A percentile compares a stretch with the other conserved stretches of the same genome.
These are phyloP conservation scores for Petromus typicus DNA, from an alignment of 2,113 vertebrate species.

Conservation along the genomic window DNA sequence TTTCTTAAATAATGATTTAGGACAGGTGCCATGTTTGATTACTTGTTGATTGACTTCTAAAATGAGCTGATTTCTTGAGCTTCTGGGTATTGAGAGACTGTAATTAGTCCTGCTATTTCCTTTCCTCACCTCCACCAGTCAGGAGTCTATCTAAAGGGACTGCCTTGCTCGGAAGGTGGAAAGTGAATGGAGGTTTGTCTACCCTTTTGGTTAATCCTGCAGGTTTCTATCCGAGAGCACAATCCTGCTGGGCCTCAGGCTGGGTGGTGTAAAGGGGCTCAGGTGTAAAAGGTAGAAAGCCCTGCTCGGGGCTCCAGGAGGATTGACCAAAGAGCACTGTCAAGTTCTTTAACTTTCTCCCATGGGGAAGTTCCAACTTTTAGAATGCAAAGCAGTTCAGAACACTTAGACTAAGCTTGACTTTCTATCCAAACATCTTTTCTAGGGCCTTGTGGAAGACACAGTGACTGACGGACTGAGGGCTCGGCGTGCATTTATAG, in stretches of 20 bases:
- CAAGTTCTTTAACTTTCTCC: neutral
- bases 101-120: conserved; percentile 28
- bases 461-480: neutral
- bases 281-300: neutral
- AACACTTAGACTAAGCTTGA: neutral
- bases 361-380: neutral
- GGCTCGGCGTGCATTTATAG: neutral
- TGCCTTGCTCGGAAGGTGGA: neutral
- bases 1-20: conserved; percentile 51
- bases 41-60: conserved; percentile 66
- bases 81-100: neutral
- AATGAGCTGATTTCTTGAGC: conserved; percentile 50
- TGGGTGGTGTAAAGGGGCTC: neutral
- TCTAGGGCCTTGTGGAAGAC: neutral
- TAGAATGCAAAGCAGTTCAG: neutral
- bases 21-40: conserved; percentile 50
- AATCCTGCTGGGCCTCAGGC: neutral
- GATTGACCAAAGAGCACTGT: neutral
- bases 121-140: conserved; percentile 3
- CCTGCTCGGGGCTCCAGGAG: neutral
- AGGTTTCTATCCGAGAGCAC: neutral
- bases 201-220: neutral
- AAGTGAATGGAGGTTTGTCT: neutral
- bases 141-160: neutral
- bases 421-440: neutral